Evolutionary conservation across 2,797 vertebrate species (phyloP).

Genomic region (Phataginus tetradactyla): DNA sequence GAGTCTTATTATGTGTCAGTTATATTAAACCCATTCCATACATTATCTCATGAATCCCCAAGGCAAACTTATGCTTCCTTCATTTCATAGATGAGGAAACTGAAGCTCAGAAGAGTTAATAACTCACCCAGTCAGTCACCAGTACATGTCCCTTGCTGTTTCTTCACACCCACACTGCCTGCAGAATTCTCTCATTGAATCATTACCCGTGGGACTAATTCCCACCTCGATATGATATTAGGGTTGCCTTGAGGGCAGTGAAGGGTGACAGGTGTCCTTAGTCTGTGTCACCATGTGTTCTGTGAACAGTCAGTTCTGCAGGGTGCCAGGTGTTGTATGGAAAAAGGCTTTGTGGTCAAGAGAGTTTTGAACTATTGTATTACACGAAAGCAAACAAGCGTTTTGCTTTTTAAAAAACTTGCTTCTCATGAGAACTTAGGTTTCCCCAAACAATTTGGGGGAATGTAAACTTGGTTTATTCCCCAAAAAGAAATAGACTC

Average conservation of each 20-base stretch:
- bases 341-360: background rate
- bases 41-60: background rate
- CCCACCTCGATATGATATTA: fast-evolving
- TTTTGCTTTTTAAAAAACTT: background rate
- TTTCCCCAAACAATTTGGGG: background rate
- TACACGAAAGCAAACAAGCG: background rate
- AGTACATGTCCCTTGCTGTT: background rate
- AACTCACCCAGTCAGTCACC: background rate
- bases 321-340: background rate
- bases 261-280: background rate
- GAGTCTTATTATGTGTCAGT: constrained; percentile 1
- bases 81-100: constrained; percentile 37
- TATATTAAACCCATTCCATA: background rate
- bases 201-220: background rate
- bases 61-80: background rate
- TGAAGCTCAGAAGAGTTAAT: background rate
- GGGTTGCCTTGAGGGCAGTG: background rate
- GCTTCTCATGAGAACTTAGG: background rate
- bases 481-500: background rate
- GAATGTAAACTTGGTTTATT: background rate
- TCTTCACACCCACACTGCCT: background rate
- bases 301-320: background rate
- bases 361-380: background rate
- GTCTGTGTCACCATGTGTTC: background rate
- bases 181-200: background rate